Percentiles rank a stretch among this genome's conserved stretches.
Evolutionary conservation across 1,140 invertebrate genomes (phyloP).

Genomic region (Drosophila sulfurigaster): DNA sequence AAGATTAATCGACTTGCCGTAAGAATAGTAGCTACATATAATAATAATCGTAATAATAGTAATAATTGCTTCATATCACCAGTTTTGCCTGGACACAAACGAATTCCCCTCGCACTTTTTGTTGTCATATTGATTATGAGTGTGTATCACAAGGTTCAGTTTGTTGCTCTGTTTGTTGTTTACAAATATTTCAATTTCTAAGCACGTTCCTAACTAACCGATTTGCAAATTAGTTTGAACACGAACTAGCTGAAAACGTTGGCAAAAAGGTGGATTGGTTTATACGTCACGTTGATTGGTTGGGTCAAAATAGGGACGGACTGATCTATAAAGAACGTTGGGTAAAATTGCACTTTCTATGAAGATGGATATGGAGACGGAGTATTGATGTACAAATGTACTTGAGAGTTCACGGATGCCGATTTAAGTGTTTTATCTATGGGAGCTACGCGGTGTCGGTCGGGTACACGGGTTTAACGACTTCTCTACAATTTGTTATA

Average conservation of each 20-base stretch:
- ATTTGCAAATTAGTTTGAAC: slow-evolving; percentile 17
- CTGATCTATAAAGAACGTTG: slow-evolving; percentile 57
- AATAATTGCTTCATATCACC: slow-evolving; percentile 79
- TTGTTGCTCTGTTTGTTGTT: not conserved
- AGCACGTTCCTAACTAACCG: slow-evolving; percentile 28
- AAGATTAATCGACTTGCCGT: slow-evolving; percentile 39
- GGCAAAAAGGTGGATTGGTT: slow-evolving; percentile 25
- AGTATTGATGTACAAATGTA: not conserved
- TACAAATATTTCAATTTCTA: slow-evolving; percentile 7
- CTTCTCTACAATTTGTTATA: slow-evolving; percentile 46
- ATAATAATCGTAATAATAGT: slow-evolving; percentile 33
- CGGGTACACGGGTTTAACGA: slow-evolving; percentile 2
- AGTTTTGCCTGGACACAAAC: slow-evolving; percentile 52
- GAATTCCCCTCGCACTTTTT: slow-evolving; percentile 17
- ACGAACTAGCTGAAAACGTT: slow-evolving; percentile 27
- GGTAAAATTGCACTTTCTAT: slow-evolving; percentile 29
- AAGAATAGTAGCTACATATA: slow-evolving; percentile 33
- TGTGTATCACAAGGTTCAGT: slow-evolving; percentile 44
- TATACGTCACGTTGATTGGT: slow-evolving; percentile 11
- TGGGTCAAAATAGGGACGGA: slow-evolving; percentile 59
- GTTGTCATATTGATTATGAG: slow-evolving; percentile 11
- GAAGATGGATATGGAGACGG: slow-evolving; percentile 1
- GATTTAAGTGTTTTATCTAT: not conserved
- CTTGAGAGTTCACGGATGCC: no score
- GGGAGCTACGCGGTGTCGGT: not conserved